Conservation (phyloP, 2,797 vertebrate species). For the Sebastes minor region DNA sequence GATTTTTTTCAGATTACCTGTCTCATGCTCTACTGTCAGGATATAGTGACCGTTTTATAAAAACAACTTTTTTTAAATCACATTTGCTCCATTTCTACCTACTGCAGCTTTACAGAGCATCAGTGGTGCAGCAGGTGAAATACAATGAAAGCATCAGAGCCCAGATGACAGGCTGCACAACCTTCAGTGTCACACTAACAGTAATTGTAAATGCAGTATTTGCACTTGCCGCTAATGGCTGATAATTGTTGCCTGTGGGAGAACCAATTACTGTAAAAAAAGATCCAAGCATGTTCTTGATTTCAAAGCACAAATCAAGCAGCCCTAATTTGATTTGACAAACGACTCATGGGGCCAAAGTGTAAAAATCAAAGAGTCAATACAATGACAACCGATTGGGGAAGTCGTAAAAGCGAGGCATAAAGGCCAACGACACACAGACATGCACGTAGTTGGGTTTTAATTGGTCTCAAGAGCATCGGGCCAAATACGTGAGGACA, state of each 20-base stretch:
- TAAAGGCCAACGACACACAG: not conserved
- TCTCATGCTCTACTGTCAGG: too few relatives aligned
- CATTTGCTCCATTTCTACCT: too few relatives aligned
- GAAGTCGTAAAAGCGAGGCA: conserved; percentile 12
- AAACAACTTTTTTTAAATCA: too few relatives aligned
- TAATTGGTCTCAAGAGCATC: conserved; percentile 36
- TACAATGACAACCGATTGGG: conserved; percentile 15
- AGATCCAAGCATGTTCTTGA: conserved; percentile 44
- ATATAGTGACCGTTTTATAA: too few relatives aligned
- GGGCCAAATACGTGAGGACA: conserved; percentile 12
- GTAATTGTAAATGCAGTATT: conserved; percentile 66
- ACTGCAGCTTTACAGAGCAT: not conserved
- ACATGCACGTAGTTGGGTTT: not conserved
- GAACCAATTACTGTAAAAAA: conserved; percentile 57
- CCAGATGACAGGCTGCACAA: conserved; percentile 38
- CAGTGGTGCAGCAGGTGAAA: conserved; percentile 6
- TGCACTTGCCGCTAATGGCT: conserved; percentile 67
- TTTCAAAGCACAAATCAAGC: conserved; percentile 53
- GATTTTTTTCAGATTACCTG: too few relatives aligned
- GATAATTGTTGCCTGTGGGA: conserved; percentile 71
- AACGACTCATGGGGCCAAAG: conserved; percentile 32
- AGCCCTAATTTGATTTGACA: conserved; percentile 56
- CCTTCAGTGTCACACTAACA: conserved; percentile 43
- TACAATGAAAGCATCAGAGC: not conserved
- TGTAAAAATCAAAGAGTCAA: conserved; percentile 60